Evolutionary conservation across 2,113 vertebrate genomes (phyloP).

Genomic region (Erythrocercus mccallii): DNA sequence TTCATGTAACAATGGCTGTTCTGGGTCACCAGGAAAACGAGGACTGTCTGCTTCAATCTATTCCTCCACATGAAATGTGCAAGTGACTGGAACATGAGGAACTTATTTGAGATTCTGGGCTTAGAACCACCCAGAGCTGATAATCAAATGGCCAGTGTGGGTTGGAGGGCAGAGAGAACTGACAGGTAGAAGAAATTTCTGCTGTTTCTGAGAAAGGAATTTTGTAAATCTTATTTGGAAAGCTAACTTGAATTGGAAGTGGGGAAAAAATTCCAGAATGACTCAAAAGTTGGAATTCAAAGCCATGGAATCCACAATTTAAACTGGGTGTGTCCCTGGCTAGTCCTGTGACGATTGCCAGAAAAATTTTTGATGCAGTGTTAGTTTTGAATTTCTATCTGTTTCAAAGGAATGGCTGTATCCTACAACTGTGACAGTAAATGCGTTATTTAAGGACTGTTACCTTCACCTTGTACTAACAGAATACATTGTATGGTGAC

Average conservation of each 20-base stretch:
- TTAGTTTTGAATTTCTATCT: not conserved
- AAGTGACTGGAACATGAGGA: not conserved
- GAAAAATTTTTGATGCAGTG: not conserved
- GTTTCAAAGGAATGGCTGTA: not conserved
- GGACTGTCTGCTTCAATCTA: slow-evolving; percentile 41
- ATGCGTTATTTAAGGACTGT: not conserved
- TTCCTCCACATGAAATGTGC: not conserved
- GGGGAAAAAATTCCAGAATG: not conserved
- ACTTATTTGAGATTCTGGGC: not conserved
- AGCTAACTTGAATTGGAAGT: not conserved
- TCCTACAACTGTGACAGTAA: not conserved
- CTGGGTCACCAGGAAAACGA: slow-evolving; percentile 49
- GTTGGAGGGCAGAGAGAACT: not conserved
- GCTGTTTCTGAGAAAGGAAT: not conserved
- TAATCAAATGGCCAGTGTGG: not conserved
- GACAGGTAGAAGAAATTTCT: not conserved
- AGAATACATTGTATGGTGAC: not conserved
- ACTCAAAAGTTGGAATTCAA: not conserved
- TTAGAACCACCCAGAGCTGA: not conserved
- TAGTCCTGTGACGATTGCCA: not conserved
- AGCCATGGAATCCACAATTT: not conserved
- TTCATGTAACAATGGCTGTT: slow-evolving; percentile 13
- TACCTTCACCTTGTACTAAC: not conserved
- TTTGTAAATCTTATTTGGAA: not conserved
- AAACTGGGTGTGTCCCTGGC: not conserved